phyloP scores from a whole-genome alignment of 2,113 vertebrate genomes.

The Willisornis vidua region DNA sequence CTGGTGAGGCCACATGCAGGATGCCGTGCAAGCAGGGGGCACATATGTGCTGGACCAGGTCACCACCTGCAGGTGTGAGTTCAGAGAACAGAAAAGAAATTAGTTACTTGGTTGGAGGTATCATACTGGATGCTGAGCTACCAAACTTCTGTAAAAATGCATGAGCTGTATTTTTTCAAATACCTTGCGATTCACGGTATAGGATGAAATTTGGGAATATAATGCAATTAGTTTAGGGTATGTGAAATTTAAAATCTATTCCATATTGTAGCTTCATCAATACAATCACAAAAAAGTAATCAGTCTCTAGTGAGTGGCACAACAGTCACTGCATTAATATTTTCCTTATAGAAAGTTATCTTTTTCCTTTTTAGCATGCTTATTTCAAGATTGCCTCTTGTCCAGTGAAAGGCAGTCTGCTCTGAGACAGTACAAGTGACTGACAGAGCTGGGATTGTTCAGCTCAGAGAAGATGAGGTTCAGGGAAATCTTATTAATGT shows the following conservation, averaged over 20 bases:
- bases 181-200: not conserved
- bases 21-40: not conserved
- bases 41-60: accelerated
- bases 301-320: not conserved
- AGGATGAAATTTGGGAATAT: not conserved
- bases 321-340: not conserved
- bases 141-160: not conserved
- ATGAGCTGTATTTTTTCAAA: accelerated
- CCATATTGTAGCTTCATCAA: not conserved
- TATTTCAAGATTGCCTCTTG: not conserved
- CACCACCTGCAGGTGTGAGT: not conserved
- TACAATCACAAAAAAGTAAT: not conserved
- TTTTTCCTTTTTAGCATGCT: not conserved
- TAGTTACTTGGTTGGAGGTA: accelerated
- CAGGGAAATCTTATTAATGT: not conserved
- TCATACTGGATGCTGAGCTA: not conserved
- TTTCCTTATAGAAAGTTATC: not conserved
- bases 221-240: not conserved
- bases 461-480: not conserved
- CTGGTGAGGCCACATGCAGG: not conserved
- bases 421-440: not conserved
- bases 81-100: not conserved
- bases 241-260: not conserved
- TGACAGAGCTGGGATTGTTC: not conserved
- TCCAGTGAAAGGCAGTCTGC: not conserved